Evolutionary conservation across 2,888 invertebrate genomes (phyloP).

Genomic region (Sericinus montela): DNA sequence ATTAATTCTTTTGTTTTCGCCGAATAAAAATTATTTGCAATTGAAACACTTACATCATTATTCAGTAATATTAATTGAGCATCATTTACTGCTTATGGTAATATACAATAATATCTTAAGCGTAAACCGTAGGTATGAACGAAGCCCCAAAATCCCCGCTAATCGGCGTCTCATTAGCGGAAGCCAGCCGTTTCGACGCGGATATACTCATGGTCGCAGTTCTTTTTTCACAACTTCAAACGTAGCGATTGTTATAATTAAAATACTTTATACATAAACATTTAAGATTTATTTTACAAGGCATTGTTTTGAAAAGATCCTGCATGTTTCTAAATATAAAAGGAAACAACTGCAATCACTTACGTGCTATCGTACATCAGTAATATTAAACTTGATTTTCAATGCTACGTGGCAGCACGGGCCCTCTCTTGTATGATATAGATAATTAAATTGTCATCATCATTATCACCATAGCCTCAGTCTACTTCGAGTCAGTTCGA

Average conservation of each 20-base stretch:
- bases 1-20: background rate
- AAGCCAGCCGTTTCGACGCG: constrained; percentile 42
- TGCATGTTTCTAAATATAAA: too few species aligned
- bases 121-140: constrained; percentile 17
- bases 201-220: constrained; percentile 41
- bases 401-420: too few species aligned
- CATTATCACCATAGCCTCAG: too few species aligned
- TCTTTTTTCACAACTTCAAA: constrained; percentile 30
- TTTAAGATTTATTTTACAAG: background rate
- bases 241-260: constrained; percentile 9
- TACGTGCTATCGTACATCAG: too few species aligned
- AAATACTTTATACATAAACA: constrained; percentile 1
- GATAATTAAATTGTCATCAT: too few species aligned
- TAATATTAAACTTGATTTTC: too few species aligned
- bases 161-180: constrained; percentile 48
- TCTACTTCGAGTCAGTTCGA: too few species aligned
- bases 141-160: constrained; percentile 36
- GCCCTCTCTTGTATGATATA: too few species aligned
- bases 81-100: constrained; percentile 3
- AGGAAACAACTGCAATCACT: too few species aligned
- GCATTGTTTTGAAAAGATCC: too few species aligned
- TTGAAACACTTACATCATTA: constrained; percentile 9
- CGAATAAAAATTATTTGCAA: constrained; percentile 12
- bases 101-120: constrained; percentile 15
- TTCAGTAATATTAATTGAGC: constrained; percentile 8